Percentiles rank a stretch among this genome's conserved stretches.
Conservation (phyloP, 2,797 vertebrate species). For the Phrynocephalus vlangalii region DNA sequence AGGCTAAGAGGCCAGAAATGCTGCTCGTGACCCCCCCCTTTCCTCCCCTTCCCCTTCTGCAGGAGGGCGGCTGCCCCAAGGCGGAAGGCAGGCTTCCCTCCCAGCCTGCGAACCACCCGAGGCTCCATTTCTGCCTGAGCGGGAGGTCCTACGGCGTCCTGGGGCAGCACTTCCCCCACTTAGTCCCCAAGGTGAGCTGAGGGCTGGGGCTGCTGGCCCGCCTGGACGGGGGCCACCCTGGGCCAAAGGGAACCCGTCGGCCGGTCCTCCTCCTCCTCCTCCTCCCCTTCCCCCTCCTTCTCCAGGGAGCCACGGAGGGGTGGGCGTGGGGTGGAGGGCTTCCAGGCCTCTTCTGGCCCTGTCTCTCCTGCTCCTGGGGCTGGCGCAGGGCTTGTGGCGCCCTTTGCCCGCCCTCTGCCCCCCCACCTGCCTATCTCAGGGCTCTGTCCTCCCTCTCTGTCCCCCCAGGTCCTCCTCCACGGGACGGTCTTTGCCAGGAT, state of each 20-base stretch:
- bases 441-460: neutral
- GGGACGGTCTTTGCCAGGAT: constrained; percentile 84
- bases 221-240: neutral
- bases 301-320: too few species aligned
- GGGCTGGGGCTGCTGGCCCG: neutral
- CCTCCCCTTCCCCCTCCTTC: too few species aligned
- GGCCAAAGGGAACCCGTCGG: too few species aligned
- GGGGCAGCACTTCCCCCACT: constrained; percentile 74
- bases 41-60: constrained; percentile 23
- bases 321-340: too few species aligned
- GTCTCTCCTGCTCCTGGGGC: too few species aligned
- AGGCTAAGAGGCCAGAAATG: too few species aligned
- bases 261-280: neutral
- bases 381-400: too few species aligned
- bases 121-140: constrained; percentile 81
- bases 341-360: too few species aligned
- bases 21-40: too few species aligned
- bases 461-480: constrained; percentile 78
- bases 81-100: constrained; percentile 49
- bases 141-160: constrained; percentile 79
- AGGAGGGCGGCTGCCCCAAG: constrained; percentile 67
- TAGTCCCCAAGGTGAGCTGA: constrained; percentile 80
- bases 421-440: too few species aligned
- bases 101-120: constrained; percentile 43
- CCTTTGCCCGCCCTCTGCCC: too few species aligned